Evolutionary conservation across 2,113 vertebrate species (phyloP).

Genomic region (Pelodiscus sinensis): DNA sequence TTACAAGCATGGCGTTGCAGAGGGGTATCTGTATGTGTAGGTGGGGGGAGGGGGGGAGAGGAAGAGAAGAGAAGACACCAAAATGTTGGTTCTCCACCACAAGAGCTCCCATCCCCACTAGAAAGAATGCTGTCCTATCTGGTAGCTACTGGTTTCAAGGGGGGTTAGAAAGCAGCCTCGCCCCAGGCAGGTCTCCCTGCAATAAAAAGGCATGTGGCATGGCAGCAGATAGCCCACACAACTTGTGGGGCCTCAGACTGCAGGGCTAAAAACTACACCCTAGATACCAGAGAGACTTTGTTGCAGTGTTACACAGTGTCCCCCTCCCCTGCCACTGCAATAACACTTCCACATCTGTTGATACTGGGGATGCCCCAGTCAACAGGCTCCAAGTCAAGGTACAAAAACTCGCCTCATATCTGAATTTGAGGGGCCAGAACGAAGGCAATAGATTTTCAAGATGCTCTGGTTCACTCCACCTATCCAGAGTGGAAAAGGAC

Average conservation of each 20-base stretch:
- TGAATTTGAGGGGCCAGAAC: not conserved
- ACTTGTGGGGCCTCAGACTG: too few relatives aligned
- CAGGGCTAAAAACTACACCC: not conserved
- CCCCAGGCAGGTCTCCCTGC: not conserved
- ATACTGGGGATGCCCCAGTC: not conserved
- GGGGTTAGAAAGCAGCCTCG: not conserved
- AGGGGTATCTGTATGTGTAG: too few relatives aligned
- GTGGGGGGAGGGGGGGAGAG: rapidly evolving
- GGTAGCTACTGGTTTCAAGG: not conserved
- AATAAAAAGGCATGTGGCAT: not conserved
- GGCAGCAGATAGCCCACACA: not conserved
- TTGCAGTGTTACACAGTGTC: not conserved
- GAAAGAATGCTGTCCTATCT: not conserved
- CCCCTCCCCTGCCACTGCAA: not conserved
- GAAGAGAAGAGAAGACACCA: not conserved
- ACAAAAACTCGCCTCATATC: not conserved
- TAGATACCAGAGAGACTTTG: not conserved
- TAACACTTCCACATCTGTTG: not conserved
- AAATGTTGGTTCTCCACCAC: not conserved
- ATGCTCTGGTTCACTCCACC: not conserved
- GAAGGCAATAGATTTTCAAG: constrained; percentile 5
- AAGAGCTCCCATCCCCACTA: not conserved
- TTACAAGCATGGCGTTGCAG: not conserved
- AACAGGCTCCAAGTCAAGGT: not conserved
- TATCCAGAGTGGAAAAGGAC: not conserved